A percentile compares a stretch with the other conserved stretches of the same genome.
Evolutionary conservation across 2,888 invertebrate species (phyloP).

Genomic region (Podabrus alpinus): DNA sequence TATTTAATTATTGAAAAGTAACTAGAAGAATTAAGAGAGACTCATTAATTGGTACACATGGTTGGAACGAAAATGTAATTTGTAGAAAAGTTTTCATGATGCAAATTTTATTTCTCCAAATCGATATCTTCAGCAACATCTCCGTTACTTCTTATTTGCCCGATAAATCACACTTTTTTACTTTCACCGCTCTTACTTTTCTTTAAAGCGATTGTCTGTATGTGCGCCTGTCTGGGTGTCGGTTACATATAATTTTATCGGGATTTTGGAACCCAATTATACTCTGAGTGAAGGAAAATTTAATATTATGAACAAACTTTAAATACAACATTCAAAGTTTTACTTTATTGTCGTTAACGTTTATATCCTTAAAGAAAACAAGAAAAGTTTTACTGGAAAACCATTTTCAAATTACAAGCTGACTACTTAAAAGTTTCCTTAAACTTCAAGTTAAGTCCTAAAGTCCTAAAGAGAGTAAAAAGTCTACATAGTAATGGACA

Average conservation of each 20-base stretch:
- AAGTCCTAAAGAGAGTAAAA: not conserved
- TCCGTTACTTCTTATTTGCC: not conserved
- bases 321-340: not conserved
- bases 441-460: not conserved
- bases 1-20: not conserved
- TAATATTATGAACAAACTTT: not conserved
- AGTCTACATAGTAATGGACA: not conserved
- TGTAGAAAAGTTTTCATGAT: not conserved
- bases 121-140: not conserved
- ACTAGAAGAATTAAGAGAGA: not conserved
- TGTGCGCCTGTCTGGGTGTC: too few relatives aligned
- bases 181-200: not conserved
- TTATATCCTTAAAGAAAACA: not conserved
- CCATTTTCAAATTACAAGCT: not conserved
- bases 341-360: not conserved
- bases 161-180: not conserved
- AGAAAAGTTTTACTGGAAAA: not conserved
- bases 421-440: not conserved
- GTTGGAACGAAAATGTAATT: not conserved
- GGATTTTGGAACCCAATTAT: not conserved
- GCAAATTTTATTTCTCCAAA: not conserved
- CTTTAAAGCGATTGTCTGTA: not conserved
- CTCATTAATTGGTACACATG: not conserved
- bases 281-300: not conserved
- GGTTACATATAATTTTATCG: too few relatives aligned